Evolutionary conservation across 1,140 invertebrate genomes (phyloP).

Genomic region (Drosophila leontia): DNA sequence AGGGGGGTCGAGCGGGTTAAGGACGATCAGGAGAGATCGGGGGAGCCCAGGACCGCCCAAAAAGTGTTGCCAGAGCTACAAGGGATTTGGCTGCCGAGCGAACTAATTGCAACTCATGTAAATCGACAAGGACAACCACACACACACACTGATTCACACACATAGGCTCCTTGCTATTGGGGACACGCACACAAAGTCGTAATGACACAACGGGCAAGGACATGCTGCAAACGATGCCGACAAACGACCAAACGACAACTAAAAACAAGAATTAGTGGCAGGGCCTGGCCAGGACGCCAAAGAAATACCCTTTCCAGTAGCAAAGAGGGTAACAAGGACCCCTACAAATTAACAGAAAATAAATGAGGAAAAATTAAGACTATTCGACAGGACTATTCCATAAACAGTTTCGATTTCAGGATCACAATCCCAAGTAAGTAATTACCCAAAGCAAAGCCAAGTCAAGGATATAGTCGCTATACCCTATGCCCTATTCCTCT

Average conservation of each 20-base stretch:
- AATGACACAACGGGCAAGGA: constrained; percentile 70
- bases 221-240: constrained; percentile 63
- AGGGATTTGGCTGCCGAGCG: constrained; percentile 68
- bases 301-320: constrained; percentile 7
- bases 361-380: too few relatives aligned
- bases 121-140: constrained; percentile 76
- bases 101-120: constrained; percentile 82
- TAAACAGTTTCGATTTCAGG: not conserved
- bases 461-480: not conserved
- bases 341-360: not conserved
- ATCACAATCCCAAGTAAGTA: not conserved
- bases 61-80: constrained; percentile 75
- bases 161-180: constrained; percentile 13
- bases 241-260: constrained; percentile 53
- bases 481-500: not conserved
- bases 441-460: not conserved
- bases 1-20: constrained; percentile 13
- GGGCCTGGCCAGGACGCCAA: not conserved
- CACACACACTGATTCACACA: constrained; percentile 4
- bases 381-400: not conserved
- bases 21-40: constrained; percentile 16
- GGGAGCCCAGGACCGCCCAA: constrained; percentile 1
- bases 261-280: constrained; percentile 45
- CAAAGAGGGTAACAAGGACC: not conserved
- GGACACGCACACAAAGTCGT: constrained; percentile 60